Base-by-base conservation (phyloP, 2,888 invertebrate species). In the Pristionchus fissidentatus region DNA sequence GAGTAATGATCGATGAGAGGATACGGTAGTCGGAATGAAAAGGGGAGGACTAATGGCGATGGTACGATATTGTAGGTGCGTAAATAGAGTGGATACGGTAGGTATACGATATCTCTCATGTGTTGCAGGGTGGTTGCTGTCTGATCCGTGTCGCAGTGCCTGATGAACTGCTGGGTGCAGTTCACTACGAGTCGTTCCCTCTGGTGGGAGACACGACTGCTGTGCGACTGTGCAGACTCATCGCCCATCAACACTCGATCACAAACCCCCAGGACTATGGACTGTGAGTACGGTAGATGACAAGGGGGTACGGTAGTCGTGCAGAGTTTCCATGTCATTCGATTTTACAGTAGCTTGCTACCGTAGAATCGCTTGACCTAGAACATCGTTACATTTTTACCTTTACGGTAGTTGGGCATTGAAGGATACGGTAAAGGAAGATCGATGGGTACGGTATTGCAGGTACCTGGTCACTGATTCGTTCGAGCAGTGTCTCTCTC, bases 191-290 rank as follows among this genome's bases (percentile, higher is more conserved):
- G n/a, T 70, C 83, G 0, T 83, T 83, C 55, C 83, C 83, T 52
- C 70, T 83, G 5, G 52, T 70, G 41, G 80, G 43, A n/a, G 83
- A 96, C 90, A 97, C 97, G 94, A 96, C 96, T 41, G 96, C 97
- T 0, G 95, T 95, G 81, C 97, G 97, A 93, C 95, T 98, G 83
- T 97, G 97, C 94, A 95, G 97, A 92, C 86, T 91, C 92, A 96
- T 98, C 84, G 97, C 97, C 26, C 97, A 97, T 93, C 97, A 97
- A 92, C 96, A 97, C 84, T 95, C 96, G 92, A 96, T 98, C 89
- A 97, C 97, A 84, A 98, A 97, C 93, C 97, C 97, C 29, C 97
- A 97, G 93, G 97, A 98, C 93, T 97, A 97, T 92, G 97, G 96
- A 83, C 94, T 98, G 83, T 97, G 96, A 89, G 92, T 88, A 73